Conservation (phyloP, 2,113 vertebrate genomes). For the Ceyx melanurus region DNA sequence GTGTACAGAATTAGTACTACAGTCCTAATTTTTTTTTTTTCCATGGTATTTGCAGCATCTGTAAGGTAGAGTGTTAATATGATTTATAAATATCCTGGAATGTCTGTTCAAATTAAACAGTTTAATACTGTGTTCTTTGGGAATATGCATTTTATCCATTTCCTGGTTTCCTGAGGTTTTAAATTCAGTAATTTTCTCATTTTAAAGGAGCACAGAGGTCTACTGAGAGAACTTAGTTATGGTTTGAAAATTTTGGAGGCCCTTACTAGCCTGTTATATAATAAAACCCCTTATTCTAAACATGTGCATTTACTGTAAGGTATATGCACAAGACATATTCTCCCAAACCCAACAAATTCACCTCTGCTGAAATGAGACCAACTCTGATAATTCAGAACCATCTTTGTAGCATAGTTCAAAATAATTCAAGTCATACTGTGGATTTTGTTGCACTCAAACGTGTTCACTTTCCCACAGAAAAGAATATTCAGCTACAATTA, state of each 20-base stretch:
- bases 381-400: background rate
- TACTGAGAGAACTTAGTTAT: background rate
- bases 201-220: background rate
- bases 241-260: background rate
- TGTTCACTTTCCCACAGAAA: background rate
- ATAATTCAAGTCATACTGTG: background rate
- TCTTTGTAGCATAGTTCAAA: background rate
- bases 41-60: background rate
- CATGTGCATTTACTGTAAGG: background rate
- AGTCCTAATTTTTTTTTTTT: background rate
- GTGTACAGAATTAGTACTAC: background rate
- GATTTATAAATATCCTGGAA: background rate
- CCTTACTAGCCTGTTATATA: background rate
- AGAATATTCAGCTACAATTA: background rate
- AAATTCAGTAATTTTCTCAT: background rate
- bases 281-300: background rate
- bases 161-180: background rate
- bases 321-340: background rate
- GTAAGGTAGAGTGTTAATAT: background rate
- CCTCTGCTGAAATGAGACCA: background rate
- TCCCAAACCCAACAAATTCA: background rate
- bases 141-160: background rate
- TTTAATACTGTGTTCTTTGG: background rate
- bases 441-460: background rate
- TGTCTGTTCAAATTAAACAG: background rate